Percentiles rank a stretch among this genome's conserved stretches.
These are phyloP conservation scores for Cetoscarus ocellatus DNA, from an alignment of 2,797 vertebrate genomes.

Conservation along the genomic window DNA sequence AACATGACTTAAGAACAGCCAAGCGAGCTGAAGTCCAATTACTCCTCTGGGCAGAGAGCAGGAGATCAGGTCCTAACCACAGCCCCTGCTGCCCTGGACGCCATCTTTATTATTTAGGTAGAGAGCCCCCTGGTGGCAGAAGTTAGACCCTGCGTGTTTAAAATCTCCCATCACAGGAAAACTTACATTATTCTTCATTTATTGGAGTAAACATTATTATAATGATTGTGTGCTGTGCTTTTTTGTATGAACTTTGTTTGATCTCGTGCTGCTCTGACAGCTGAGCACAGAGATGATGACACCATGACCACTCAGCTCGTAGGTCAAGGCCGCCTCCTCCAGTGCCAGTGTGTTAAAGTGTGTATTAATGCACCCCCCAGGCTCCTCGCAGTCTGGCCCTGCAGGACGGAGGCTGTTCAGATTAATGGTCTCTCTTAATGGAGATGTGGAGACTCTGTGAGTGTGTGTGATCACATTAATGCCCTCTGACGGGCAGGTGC, in stretches of 20 bases:
- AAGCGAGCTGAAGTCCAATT: no score
- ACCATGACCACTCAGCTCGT: background rate
- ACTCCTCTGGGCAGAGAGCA: no score
- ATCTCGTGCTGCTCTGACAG: background rate
- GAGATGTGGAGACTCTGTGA: background rate
- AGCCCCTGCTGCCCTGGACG: no score
- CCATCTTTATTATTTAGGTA: no score
- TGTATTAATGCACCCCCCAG: background rate
- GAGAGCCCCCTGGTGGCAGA: no score
- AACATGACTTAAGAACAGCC: no score
- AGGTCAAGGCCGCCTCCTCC: conserved; percentile 15
- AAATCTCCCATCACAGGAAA: no score
- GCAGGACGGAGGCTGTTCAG: conserved; percentile 13
- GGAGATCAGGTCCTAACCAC: no score
- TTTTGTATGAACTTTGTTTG: background rate
- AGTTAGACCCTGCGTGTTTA: no score
- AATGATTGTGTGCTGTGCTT: no score
- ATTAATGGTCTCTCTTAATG: conserved; percentile 26
- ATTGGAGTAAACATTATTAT: no score
- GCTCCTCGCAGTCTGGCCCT: conserved; percentile 8
- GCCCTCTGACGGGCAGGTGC: conserved; percentile 3
- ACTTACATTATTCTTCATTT: no score
- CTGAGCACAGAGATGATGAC: background rate
- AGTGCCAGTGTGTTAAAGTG: background rate
- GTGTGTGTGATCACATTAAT: conserved; percentile 8